These are phyloP conservation scores for Thalassarche chlororhynchos DNA, from an alignment of 2,113 vertebrate species.

Conservation along the genomic window DNA sequence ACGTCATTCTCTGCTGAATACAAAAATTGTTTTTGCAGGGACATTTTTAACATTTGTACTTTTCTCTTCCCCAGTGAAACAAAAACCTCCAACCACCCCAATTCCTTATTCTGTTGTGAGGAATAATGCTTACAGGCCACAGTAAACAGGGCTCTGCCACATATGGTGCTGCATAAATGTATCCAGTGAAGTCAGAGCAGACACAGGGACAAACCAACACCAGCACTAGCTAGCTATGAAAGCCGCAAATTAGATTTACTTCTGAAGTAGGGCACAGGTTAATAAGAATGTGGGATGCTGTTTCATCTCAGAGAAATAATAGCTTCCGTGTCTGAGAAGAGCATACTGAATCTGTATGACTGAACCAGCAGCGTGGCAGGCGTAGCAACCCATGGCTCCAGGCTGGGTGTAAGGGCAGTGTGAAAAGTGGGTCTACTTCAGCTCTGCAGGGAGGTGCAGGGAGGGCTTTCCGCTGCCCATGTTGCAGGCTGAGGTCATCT, in stretches of 20 bases:
- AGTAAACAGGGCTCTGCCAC: background rate
- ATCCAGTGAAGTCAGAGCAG: background rate
- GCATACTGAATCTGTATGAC: background rate
- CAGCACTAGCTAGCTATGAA: background rate
- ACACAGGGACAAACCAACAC: background rate
- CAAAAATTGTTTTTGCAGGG: background rate
- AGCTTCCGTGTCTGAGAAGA: background rate
- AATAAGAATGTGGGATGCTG: background rate
- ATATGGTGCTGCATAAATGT: rapidly evolving
- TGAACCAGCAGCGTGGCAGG: background rate
- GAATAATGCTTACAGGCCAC: background rate
- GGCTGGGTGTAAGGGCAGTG: background rate
- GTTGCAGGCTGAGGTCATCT: background rate
- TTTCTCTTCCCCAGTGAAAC: background rate
- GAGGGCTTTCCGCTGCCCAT: background rate
- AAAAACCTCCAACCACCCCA: background rate
- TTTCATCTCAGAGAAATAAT: background rate
- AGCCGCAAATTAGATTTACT: background rate
- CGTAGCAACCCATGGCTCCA: rapidly evolving
- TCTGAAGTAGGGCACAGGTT: conserved; percentile 2
- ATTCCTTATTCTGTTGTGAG: background rate
- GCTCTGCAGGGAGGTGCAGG: background rate
- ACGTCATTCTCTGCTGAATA: background rate
- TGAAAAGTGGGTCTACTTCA: background rate
- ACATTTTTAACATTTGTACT: background rate